Base-by-base conservation (phyloP, 2,113 vertebrate species). In the Cyanistes caeruleus region DNA sequence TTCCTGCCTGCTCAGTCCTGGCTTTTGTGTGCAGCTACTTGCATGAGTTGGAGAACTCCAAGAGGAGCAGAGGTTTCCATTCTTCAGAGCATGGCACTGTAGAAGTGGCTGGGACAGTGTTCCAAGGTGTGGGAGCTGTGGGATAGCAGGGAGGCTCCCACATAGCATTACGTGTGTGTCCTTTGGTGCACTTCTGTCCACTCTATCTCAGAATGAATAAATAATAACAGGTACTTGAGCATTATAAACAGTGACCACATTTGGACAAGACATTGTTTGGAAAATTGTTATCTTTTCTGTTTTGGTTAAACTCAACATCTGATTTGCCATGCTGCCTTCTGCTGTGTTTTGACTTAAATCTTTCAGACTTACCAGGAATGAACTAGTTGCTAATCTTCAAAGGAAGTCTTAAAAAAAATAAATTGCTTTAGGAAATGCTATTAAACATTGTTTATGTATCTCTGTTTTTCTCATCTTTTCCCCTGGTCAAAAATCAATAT, bases 91-190 rank as follows among this genome's bases (percentile, higher is more conserved):
- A 20, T 5, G 13, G 7, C 8, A 0, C 3, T n/a, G 48, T 11
- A 23, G 30, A 37, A 84, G 35, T 37, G 44, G 4, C 35, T 52
- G 35, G n/a, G 33, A 73, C 30, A 13, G 46, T 46, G 7, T 48
- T 73, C 31, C 19, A 24, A n/a, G 55, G 35, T 11, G 7, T 62
- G 59, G 39, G 48, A 90, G 48, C 43, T 4, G 7, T 1, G 7
- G 52, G 23, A 10, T 7, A 10, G 44, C 41, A 19, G 22, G 37
- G 43, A 55, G 13, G 27, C 31, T 65, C 31, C 49, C 56, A 11
- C 4, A 2, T 3, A 18, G 31, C 4, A 0, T 31, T 9, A 2
- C 13, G 1, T 5, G 18, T 31, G 11, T 20, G 8, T 20, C 67
- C 49, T 44, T 58, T 24, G n/a, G 35, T 76, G 44, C 18, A 3